Conservation (phyloP, 2,888 invertebrate species). For the Timema cristinae region DNA sequence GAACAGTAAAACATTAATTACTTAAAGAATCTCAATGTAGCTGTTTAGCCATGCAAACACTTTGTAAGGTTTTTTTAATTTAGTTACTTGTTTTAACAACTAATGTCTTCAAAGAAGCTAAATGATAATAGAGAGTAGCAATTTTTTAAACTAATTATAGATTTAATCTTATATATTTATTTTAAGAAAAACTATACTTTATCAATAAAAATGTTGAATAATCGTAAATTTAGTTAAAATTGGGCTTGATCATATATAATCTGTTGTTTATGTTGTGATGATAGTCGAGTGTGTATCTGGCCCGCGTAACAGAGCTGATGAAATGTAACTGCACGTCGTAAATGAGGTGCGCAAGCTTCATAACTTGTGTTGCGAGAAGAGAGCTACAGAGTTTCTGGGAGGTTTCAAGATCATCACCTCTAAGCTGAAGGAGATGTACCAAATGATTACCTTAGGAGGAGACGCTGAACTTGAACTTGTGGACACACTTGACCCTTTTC, state of each 20-base stretch:
- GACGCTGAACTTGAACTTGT: slow-evolving; percentile 95
- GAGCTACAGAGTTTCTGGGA: slow-evolving; percentile 74
- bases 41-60: no score
- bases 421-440: slow-evolving; percentile 95
- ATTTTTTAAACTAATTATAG: no score
- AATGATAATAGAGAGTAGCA: no score
- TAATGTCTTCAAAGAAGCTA: no score
- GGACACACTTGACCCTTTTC: slow-evolving; percentile 93
- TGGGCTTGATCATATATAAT: background rate
- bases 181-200: no score
- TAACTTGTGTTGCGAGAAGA: slow-evolving; percentile 64
- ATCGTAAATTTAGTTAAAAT: no score
- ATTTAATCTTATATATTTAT: no score
- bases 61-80: no score
- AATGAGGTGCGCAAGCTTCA: slow-evolving; percentile 71
- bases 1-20: no score
- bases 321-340: slow-evolving; percentile 69
- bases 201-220: no score
- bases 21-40: no score
- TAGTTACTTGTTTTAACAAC: no score
- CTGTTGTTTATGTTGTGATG: slow-evolving; percentile 33
- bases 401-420: slow-evolving; percentile 86
- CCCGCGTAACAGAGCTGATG: slow-evolving; percentile 71
- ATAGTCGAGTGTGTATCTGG: slow-evolving; percentile 64
- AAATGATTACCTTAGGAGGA: slow-evolving; percentile 96